Conservation (phyloP, 1,140 invertebrate genomes). For the Sycophila sp. region DNA sequence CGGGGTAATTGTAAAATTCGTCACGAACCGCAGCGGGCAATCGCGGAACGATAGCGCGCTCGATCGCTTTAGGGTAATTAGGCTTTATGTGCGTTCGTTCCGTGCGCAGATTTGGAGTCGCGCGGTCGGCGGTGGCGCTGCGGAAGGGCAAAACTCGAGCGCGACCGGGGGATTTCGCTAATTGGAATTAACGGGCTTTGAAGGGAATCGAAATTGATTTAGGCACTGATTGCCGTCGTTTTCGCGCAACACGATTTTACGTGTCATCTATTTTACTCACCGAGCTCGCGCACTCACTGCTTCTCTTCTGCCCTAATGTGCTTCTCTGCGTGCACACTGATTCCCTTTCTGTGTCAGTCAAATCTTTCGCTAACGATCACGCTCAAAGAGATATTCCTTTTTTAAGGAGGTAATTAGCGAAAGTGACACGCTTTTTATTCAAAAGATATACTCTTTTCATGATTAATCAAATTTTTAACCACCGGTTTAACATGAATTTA, state of each 20-base stretch:
- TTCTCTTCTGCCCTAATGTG: neutral
- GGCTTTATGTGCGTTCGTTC: conserved; percentile 34
- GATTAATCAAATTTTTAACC: too few relatives aligned
- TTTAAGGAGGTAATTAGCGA: too few relatives aligned
- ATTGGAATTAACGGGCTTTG: conserved; percentile 52
- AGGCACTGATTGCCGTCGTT: conserved; percentile 37
- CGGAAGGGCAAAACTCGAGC: neutral
- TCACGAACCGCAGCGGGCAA: conserved; percentile 21
- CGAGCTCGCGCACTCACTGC: neutral
- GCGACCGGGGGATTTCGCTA: conserved; percentile 45
- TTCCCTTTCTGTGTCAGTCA: too few relatives aligned
- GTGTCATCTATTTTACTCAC: conserved; percentile 11
- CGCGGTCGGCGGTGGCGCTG: neutral
- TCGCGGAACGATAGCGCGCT: conserved; percentile 12
- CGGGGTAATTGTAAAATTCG: conserved; percentile 30
- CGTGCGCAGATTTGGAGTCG: neutral
- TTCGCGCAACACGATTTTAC: conserved; percentile 27
- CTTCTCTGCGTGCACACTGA: neutral
- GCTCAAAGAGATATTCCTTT: too few relatives aligned
- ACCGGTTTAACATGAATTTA: too few relatives aligned
- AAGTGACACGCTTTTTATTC: too few relatives aligned
- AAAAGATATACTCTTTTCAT: too few relatives aligned
- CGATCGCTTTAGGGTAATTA: conserved; percentile 35
- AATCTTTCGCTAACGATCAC: too few relatives aligned
- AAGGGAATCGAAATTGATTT: conserved; percentile 47